Base-by-base conservation (phyloP, 2,888 invertebrate species). In the Serripes groenlandicus region DNA sequence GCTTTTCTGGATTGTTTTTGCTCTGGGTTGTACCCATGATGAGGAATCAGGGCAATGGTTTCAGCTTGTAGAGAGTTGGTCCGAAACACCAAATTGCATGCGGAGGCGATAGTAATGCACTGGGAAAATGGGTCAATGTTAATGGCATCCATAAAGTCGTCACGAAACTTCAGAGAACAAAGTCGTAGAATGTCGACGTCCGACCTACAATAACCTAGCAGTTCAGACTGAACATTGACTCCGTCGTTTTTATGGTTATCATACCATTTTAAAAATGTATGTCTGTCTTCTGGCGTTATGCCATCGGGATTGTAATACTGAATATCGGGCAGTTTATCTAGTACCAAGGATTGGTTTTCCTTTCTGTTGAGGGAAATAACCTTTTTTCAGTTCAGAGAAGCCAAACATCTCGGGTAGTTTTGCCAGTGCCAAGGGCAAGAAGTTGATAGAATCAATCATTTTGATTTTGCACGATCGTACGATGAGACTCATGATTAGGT, bases 1-100 rank as follows among this genome's bases (percentile, higher is more conserved):
- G 86, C 86, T 54, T 81, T 86, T 1, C 80, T 66, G 5, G 83
- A 86, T 42, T 86, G 86, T 64, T 77, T 81, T 49, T 83, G 74
- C 49, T 81, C 78, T 26, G 83, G 81, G 23, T 34, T 66, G 69
- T 83, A 83, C 1, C 86, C 81, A 28, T 86, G 81, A 7, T 68
- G 56, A 26, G 81, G 83, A 18, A 86, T 86, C 4, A 83, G 68
- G 15, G 54, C 83, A 58, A 71, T 74, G n/a, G 75, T 66, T 7
- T 60, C 68, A 4, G 62, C 5, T 28, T 79, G 18, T 26, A 86
- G 66, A 58, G 72, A 86, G 34, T 56, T 75, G 49, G 68, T 66
- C 30, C 81, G 58, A 49, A 73, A 81, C 15, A 83, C 81, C 28
- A 68, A 30, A n/a, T 83, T 62, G 49, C 81, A 78, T n/a, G 77